These are phyloP conservation scores for Pygathrix nemaeus DNA, from an alignment of 2,113 vertebrate genomes.

Conservation along the genomic window DNA sequence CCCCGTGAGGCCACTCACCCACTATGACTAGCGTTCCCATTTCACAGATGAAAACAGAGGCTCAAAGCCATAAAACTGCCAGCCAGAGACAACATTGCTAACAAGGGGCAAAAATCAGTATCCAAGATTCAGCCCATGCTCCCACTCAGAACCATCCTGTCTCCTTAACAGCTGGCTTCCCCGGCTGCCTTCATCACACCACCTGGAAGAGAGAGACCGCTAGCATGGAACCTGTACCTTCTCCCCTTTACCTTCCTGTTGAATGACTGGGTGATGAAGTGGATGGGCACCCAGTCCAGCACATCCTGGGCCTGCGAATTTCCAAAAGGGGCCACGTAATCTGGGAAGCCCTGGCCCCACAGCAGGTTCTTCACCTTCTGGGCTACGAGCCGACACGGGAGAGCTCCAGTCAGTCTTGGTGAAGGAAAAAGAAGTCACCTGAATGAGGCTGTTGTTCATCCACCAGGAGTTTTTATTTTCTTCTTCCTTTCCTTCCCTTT, in stretches of 20 bases:
- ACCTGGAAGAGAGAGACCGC: accelerated
- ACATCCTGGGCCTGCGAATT: conserved; percentile 87
- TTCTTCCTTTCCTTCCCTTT: too few relatives aligned
- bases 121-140: neutral
- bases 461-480: too few relatives aligned
- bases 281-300: conserved; percentile 91
- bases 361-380: conserved; percentile 86
- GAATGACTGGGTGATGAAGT: neutral
- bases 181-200: neutral
- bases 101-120: neutral
- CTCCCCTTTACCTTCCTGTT: conserved; percentile 74
- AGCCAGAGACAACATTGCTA: neutral
- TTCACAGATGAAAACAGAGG: neutral
- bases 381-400: conserved; percentile 84
- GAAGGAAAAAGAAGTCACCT: neutral
- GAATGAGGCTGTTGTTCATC: neutral
- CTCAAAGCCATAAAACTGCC: neutral
- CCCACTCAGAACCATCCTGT: neutral
- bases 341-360: conserved; percentile 88
- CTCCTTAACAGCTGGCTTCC: neutral
- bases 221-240: neutral
- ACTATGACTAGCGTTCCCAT: neutral
- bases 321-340: conserved; percentile 93
- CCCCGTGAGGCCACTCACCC: neutral
- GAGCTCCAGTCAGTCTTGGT: conserved; percentile 76